These are phyloP conservation scores for Syrmaticus mikado DNA, from an alignment of 2,113 vertebrate genomes.

Conservation along the genomic window DNA sequence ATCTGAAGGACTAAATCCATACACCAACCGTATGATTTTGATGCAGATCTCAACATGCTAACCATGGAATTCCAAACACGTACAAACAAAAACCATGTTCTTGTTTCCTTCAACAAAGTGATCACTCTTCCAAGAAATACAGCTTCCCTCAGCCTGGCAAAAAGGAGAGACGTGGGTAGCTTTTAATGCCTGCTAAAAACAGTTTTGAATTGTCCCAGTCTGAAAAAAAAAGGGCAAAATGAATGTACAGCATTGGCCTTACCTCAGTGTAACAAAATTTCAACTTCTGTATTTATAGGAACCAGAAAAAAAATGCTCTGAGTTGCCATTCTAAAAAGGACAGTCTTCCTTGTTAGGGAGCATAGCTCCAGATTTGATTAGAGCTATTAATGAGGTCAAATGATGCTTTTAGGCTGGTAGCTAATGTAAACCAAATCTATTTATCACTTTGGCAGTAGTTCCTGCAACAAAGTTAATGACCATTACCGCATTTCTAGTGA, in stretches of 20 bases:
- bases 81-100: neutral
- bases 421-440: constrained; percentile 72
- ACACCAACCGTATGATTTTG: neutral
- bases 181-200: neutral
- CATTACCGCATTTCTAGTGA: constrained; percentile 49
- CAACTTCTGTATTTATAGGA: neutral
- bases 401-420: constrained; percentile 51
- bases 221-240: neutral
- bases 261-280: neutral
- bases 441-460: constrained; percentile 70
- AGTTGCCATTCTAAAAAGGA: neutral
- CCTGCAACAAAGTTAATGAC: constrained; percentile 58
- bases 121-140: neutral
- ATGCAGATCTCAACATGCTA: neutral
- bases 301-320: neutral
- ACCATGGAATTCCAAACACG: neutral
- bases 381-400: constrained; percentile 64
- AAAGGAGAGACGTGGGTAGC: neutral
- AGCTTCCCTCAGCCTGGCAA: neutral
- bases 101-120: constrained; percentile 12
- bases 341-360: neutral
- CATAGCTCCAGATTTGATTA: constrained; percentile 56
- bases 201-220: neutral
- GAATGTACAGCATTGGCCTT: neutral
- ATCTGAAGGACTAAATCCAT: neutral